These are phyloP conservation scores for western clawed frog (Xenopus tropicalis) DNA, from an alignment of 2,113 vertebrate genomes.

Conservation along the genomic window UCB_Xtro_10.0 CM004445.2:114473501-114474000, in stretches of 20 bases:
- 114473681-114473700: constrained; percentile 71
- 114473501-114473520: too few species aligned
- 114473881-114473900: background rate
- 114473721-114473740: constrained; percentile 78
- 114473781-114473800: constrained; percentile 92
- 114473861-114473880: background rate
- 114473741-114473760: constrained; percentile 72
- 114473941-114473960: too few species aligned
- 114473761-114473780: constrained; percentile 86
- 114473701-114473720: constrained; percentile 75
- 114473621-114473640: background rate
- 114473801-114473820: constrained; percentile 72
- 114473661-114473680: constrained; percentile 61
- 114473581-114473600: background rate
- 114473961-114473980: too few species aligned
- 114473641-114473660: constrained; percentile 34
- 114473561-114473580: background rate
- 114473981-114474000: too few species aligned
- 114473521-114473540: too few species aligned
- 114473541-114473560: too few species aligned
- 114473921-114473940: background rate
- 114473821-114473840: constrained; percentile 59
- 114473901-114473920: background rate
- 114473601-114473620: background rate
- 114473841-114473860: constrained; percentile 59